Conservation (phyloP, 2,113 vertebrate species). For the Sylvilagus bachmani region DNA sequence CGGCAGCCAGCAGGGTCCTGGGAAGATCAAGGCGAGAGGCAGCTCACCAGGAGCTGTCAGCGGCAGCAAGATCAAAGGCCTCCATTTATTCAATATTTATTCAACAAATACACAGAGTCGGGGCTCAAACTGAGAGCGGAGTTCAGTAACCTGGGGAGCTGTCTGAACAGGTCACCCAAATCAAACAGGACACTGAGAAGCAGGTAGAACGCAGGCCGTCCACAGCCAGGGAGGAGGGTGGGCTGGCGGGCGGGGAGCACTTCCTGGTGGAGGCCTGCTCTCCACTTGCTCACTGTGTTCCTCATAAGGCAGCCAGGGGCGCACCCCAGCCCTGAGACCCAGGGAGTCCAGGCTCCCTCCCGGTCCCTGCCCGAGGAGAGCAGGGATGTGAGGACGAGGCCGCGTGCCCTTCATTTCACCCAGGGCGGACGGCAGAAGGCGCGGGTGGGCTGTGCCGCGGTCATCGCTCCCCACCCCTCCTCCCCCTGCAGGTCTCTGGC, state of each 20-base stretch:
- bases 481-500: background rate
- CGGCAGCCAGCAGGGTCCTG: background rate
- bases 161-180: background rate
- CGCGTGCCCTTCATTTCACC: background rate
- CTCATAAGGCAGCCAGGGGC: background rate
- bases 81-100: slow-evolving; percentile 28
- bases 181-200: background rate
- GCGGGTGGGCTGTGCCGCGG: background rate
- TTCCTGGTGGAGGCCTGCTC: fast-evolving
- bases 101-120: background rate
- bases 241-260: background rate
- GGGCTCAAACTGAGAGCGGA: background rate
- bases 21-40: background rate
- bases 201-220: background rate
- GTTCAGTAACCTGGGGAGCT: background rate
- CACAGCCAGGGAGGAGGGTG: too few species aligned
- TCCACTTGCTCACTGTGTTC: too few species aligned
- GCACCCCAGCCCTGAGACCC: background rate
- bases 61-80: background rate
- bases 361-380: background rate
- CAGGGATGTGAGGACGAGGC: background rate
- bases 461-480: fast-evolving
- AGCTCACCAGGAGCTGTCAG: background rate
- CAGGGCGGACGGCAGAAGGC: background rate
- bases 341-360: too few species aligned